phyloP scores from a whole-genome alignment of 2,888 invertebrate species.

The Ophion obscuratus region DNA sequence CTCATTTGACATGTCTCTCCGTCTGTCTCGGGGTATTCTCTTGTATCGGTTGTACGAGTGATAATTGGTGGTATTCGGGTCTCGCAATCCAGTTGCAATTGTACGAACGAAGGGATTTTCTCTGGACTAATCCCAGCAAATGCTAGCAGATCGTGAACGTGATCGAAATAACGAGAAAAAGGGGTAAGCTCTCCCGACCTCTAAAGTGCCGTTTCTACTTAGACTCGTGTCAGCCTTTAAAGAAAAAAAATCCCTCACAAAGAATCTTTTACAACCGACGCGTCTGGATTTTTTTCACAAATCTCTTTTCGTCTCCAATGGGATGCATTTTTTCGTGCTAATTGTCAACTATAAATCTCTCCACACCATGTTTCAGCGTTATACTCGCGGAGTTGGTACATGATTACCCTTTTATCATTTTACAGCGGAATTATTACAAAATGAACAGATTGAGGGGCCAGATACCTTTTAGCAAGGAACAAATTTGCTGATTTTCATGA shows the following conservation, averaged over 20 bases:
- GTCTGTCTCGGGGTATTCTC: slow-evolving; percentile 39
- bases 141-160: slow-evolving; percentile 66
- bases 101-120: slow-evolving; percentile 38
- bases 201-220: slow-evolving; percentile 29
- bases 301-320: not conserved
- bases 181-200: slow-evolving; percentile 36
- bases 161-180: slow-evolving; percentile 70
- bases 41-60: slow-evolving; percentile 46
- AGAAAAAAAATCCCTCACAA: slow-evolving; percentile 1
- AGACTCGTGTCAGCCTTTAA: not conserved
- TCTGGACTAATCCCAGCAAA: slow-evolving; percentile 35
- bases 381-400: too few species aligned
- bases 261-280: slow-evolving; percentile 17
- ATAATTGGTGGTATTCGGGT: slow-evolving; percentile 76
- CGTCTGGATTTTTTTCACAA: not conserved
- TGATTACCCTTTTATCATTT: too few species aligned
- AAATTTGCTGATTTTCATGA: too few species aligned
- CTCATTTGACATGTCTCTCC: slow-evolving; percentile 5
- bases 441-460: too few species aligned
- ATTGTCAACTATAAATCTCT: not conserved
- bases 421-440: too few species aligned
- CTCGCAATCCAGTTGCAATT: slow-evolving; percentile 70
- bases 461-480: too few species aligned
- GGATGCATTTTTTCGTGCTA: too few species aligned
- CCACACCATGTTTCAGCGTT: too few species aligned